Conservation (phyloP, 2,113 vertebrate genomes). For the Albula glossodonta region DNA sequence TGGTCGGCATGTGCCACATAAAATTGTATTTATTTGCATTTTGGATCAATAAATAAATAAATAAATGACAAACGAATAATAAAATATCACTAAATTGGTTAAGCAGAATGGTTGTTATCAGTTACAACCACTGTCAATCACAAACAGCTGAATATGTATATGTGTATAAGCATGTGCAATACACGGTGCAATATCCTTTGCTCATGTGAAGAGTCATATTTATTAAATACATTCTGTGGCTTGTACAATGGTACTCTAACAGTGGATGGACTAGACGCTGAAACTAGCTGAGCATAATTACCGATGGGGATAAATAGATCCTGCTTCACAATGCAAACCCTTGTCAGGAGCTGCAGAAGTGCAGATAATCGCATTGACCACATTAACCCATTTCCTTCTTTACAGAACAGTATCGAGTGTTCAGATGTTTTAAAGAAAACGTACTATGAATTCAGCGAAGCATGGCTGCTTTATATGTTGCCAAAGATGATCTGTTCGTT, state of each 20-base stretch:
- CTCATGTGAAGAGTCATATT: not conserved
- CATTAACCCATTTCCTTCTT: constrained; percentile 37
- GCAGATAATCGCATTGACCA: constrained; percentile 45
- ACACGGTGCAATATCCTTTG: not conserved
- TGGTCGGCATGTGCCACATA: too few relatives aligned
- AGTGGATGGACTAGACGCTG: not conserved
- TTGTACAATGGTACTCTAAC: too few relatives aligned
- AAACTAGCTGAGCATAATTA: constrained; percentile 1
- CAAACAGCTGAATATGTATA: not conserved
- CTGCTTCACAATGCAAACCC: constrained; percentile 26
- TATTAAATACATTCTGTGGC: not conserved
- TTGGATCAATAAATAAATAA: too few relatives aligned
- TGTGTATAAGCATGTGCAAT: too few relatives aligned
- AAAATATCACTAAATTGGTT: too few relatives aligned
- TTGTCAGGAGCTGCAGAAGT: constrained; percentile 37
- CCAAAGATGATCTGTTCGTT: too few relatives aligned
- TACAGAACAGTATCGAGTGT: constrained; percentile 20
- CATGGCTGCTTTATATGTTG: too few relatives aligned
- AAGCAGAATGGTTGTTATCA: too few relatives aligned
- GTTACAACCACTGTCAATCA: not conserved
- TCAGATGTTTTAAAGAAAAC: constrained; percentile 1
- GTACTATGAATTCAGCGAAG: too few relatives aligned
- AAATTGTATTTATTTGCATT: too few relatives aligned
- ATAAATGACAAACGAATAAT: too few relatives aligned
- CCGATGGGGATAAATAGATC: constrained; percentile 39